Percentiles rank a stretch among this genome's conserved stretches.
Conservation (phyloP, 2,888 invertebrate species). For the Laspeyria flexula region DNA sequence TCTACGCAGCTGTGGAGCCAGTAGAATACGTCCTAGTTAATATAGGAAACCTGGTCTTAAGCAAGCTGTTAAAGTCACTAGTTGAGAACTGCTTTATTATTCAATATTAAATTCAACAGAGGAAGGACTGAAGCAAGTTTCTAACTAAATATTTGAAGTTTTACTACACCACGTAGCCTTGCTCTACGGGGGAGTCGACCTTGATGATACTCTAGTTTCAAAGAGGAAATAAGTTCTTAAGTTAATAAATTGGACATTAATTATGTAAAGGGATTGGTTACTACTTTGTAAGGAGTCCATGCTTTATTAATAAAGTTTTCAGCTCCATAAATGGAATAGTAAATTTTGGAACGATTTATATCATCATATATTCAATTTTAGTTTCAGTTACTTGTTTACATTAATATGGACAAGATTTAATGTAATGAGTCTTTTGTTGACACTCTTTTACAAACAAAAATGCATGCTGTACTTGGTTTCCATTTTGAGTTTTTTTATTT, state of each 20-base stretch:
- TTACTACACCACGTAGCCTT: constrained; percentile 61
- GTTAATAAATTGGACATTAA: constrained; percentile 13
- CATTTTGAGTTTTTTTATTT: constrained; percentile 4
- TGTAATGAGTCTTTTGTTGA: too few species aligned
- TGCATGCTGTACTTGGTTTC: too few species aligned
- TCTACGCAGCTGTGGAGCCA: constrained; percentile 43
- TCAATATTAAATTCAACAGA: constrained; percentile 82
- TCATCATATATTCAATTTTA: too few species aligned
- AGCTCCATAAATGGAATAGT: not conserved
- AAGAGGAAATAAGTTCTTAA: constrained; percentile 23
- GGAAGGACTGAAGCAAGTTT: constrained; percentile 76
- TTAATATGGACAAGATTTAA: too few species aligned
- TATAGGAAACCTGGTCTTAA: constrained; percentile 74
- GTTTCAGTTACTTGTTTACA: too few species aligned
- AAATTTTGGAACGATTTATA: too few species aligned
- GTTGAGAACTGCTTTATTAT: constrained; percentile 82
- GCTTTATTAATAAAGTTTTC: not conserved
- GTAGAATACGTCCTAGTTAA: constrained; percentile 59
- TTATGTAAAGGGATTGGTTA: constrained; percentile 8
- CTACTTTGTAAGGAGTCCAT: not conserved
- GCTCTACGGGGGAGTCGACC: constrained; percentile 52
- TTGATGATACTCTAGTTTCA: constrained; percentile 39
- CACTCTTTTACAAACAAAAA: too few species aligned
- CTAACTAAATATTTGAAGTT: constrained; percentile 83
- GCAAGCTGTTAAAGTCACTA: constrained; percentile 79